These are phyloP conservation scores for Melanostoma mellinum DNA, from an alignment of 2,888 invertebrate species.

Conservation along the genomic window DNA sequence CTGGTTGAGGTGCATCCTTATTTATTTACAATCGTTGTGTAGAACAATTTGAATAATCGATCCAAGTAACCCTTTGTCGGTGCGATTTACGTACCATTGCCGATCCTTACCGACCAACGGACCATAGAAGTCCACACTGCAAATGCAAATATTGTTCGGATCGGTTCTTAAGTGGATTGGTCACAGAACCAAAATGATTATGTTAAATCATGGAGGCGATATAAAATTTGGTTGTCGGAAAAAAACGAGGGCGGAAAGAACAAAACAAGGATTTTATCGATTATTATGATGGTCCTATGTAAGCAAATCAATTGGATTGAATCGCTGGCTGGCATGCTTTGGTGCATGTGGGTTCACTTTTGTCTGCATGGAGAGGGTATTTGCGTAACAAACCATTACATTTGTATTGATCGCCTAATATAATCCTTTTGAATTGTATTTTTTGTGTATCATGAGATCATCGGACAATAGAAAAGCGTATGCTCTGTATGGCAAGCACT, in stretches of 20 bases:
- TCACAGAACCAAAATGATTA: conserved; percentile 66
- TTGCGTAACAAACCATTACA: conserved; percentile 51
- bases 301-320: conserved; percentile 32
- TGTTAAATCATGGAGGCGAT: conserved; percentile 60
- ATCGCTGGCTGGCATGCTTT: neutral
- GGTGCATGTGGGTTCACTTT: conserved; percentile 17
- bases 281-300: conserved; percentile 48
- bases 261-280: conserved; percentile 38
- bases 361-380: conserved; percentile 10
- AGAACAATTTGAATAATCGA: conserved; percentile 73
- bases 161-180: conserved; percentile 65
- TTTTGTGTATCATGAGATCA: no score
- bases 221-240: conserved; percentile 41
- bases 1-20: conserved; percentile 60
- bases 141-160: conserved; percentile 58
- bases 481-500: no score
- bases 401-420: conserved; percentile 22
- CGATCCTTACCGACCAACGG: neutral
- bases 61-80: conserved; percentile 72
- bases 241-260: neutral
- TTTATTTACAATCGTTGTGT: conserved; percentile 71
- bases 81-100: conserved; percentile 26
- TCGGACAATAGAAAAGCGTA: no score
- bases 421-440: conserved; percentile 36
- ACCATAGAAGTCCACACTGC: conserved; percentile 23